phyloP scores from a whole-genome alignment of 2,113 vertebrate species.

The Cavia porcellus region DNA sequence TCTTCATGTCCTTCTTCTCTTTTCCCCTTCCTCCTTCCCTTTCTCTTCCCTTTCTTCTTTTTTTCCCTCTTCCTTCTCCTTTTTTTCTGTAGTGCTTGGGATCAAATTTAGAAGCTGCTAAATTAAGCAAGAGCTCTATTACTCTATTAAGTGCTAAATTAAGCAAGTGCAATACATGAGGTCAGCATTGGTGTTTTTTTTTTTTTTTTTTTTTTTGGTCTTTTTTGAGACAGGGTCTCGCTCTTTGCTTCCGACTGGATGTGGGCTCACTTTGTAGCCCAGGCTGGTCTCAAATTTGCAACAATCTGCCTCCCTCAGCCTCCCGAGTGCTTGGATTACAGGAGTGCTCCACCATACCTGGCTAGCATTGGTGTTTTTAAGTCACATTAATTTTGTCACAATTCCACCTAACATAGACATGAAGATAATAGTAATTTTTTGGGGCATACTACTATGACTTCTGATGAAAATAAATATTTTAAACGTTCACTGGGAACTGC shows the following conservation, averaged over 20 bases:
- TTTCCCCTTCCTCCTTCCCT: background rate
- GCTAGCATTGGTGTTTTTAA: background rate
- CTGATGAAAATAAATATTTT: constrained; percentile 37
- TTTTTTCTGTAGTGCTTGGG: background rate
- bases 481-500: constrained; percentile 40
- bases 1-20: background rate
- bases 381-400: constrained; percentile 17
- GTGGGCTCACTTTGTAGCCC: too few species aligned
- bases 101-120: background rate
- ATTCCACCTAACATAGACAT: constrained; percentile 10
- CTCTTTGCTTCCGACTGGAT: too few species aligned
- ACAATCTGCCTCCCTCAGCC: too few species aligned
- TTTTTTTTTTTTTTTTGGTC: too few species aligned
- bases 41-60: background rate
- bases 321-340: too few species aligned
- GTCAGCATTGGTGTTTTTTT: background rate
- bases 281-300: too few species aligned
- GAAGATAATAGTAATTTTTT: constrained; percentile 22
- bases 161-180: background rate
- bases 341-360: too few species aligned
- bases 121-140: background rate
- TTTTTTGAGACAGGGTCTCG: too few species aligned
- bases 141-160: too few species aligned
- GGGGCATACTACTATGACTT: background rate
- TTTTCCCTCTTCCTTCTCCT: background rate